Conservation (phyloP, 2,888 invertebrate genomes). For the Atrina japonica region DNA sequence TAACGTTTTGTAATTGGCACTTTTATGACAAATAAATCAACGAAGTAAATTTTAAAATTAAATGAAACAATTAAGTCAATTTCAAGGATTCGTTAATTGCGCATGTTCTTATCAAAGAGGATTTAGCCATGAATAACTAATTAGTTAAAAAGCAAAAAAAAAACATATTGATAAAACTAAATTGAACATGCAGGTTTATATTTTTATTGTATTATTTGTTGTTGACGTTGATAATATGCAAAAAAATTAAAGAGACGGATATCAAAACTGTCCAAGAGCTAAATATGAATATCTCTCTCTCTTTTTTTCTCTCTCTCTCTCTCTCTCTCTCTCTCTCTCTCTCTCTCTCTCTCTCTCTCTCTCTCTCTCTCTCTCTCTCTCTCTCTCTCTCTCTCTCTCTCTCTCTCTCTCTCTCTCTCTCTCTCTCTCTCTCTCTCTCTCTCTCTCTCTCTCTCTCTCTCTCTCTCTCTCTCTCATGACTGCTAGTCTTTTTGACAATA, state of each 20-base stretch:
- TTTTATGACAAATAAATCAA: slow-evolving; percentile 20
- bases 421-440: slow-evolving; percentile 8
- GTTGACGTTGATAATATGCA: too few species aligned
- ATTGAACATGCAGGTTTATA: too few species aligned
- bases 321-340: slow-evolving; percentile 8
- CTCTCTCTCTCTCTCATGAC: too few species aligned
- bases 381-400: slow-evolving; percentile 7
- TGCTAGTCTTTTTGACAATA: too few species aligned
- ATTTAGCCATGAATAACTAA: background rate
- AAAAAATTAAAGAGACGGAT: too few species aligned
- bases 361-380: background rate
- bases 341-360: background rate
- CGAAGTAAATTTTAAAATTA: background rate
- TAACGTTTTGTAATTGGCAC: slow-evolving; percentile 21
- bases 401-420: slow-evolving; percentile 8
- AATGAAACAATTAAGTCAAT: background rate
- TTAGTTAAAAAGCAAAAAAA: background rate
- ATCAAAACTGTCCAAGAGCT: too few species aligned
- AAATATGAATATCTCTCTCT: background rate
- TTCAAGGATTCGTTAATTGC: background rate
- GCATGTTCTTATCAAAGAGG: background rate
- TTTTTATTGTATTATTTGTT: too few species aligned
- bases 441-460: too few species aligned
- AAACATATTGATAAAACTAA: too few species aligned
- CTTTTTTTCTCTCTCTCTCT: slow-evolving; percentile 3